A percentile compares a stretch with the other conserved stretches of the same genome.
Conservation (phyloP, 2,888 invertebrate species). For the Orthosia cruda region DNA sequence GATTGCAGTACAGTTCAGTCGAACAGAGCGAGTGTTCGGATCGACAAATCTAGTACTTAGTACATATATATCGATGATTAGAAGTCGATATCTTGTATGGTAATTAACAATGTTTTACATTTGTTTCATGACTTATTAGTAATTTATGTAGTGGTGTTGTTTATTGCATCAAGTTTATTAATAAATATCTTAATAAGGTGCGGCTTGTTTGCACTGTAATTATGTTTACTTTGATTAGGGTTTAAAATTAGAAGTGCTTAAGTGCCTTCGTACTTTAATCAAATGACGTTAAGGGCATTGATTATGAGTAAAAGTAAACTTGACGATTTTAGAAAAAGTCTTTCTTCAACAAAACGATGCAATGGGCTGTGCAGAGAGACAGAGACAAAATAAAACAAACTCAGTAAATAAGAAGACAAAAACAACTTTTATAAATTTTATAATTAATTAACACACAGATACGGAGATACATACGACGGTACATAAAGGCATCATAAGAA, state of each 20-base stretch:
- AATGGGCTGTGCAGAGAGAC: no score
- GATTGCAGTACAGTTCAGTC: no score
- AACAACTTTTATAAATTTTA: no score
- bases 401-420: neutral
- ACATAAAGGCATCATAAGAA: no score
- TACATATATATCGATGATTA: no score
- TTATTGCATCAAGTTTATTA: conserved; percentile 39
- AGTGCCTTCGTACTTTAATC: neutral
- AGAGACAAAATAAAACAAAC: neutral
- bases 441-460: no score
- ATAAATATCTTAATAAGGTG: conserved; percentile 28
- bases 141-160: conserved; percentile 25
- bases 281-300: conserved; percentile 11
- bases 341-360: no score
- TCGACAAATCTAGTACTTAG: no score
- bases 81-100: conserved; percentile 36
- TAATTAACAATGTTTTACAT: conserved; percentile 44
- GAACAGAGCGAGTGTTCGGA: no score
- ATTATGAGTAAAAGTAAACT: no score
- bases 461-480: no score
- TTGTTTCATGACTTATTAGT: neutral
- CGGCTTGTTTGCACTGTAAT: conserved; percentile 22
- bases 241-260: conserved; percentile 33
- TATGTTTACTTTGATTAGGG: conserved; percentile 29
- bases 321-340: no score